Percentiles rank a stretch among this genome's conserved stretches.
Conservation (phyloP, 92 coral and sea anemone species). For the Heteractis magnifica region DNA sequence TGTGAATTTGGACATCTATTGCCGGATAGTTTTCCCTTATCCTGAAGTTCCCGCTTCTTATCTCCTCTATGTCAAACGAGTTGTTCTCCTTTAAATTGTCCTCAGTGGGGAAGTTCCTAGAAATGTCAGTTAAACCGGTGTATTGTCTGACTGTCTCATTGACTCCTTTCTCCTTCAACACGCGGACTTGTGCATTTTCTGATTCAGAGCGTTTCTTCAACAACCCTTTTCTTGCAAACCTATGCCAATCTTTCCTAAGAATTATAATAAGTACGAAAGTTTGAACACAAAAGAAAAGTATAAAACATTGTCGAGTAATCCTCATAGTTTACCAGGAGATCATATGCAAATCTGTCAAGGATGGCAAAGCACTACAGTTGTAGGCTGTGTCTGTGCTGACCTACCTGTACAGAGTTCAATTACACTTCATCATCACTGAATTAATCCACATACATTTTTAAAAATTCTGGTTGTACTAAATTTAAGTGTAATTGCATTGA, state of each 20-base stretch:
- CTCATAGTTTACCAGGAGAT: background rate
- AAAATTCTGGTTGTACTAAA: too few relatives aligned
- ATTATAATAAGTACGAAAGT: background rate
- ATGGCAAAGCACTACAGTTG: too few relatives aligned
- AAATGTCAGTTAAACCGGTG: background rate
- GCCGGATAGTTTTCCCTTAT: background rate
- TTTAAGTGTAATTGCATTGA: too few relatives aligned
- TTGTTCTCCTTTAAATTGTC: too few relatives aligned
- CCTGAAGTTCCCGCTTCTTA: background rate
- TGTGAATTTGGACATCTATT: background rate
- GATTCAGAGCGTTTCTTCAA: background rate
- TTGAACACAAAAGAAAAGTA: background rate
- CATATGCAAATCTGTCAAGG: too few relatives aligned
- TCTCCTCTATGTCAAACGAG: background rate
- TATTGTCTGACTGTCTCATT: background rate
- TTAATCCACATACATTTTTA: too few relatives aligned
- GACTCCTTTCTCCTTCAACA: background rate
- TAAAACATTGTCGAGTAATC: background rate
- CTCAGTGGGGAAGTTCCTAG: too few relatives aligned
- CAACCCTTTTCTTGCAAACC: background rate
- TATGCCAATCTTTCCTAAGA: background rate
- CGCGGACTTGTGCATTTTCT: background rate
- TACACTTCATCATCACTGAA: too few relatives aligned
- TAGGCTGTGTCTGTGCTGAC: too few relatives aligned
- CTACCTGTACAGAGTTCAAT: too few relatives aligned